phyloP scores from a whole-genome alignment of 2,797 vertebrate genomes.

The Brachyrhaphis roseni region DNA sequence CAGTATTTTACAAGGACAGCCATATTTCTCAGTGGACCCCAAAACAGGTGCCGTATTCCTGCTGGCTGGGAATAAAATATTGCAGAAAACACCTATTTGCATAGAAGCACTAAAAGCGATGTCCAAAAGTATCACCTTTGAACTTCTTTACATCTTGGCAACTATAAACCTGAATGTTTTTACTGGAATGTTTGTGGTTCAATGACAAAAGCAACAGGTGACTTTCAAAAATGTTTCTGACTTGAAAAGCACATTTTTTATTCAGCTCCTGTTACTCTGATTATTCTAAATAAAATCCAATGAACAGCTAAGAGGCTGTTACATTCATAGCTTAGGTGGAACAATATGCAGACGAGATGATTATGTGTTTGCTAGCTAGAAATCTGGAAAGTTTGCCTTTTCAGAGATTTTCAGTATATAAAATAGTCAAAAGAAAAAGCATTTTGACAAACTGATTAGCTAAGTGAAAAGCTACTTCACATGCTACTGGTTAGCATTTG shows the following conservation, averaged over 20 bases:
- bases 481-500: no score
- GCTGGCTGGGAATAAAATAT: slow-evolving; percentile 9
- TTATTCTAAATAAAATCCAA: not conserved
- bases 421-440: not conserved
- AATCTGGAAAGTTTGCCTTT: not conserved
- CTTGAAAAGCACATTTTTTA: not conserved
- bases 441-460: no score
- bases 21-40: slow-evolving; percentile 98
- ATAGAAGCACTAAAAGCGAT: slow-evolving; percentile 5
- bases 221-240: not conserved
- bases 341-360: not conserved
- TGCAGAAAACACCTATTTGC: not conserved
- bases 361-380: not conserved
- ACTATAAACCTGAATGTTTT: not conserved
- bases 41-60: slow-evolving; percentile 87
- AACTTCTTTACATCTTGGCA: not conserved
- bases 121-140: not conserved
- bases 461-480: no score
- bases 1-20: slow-evolving; percentile 98
- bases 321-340: not conserved
- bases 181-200: not conserved
- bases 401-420: not conserved
- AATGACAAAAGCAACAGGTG: not conserved
- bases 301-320: not conserved
- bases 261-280: not conserved